Evolutionary conservation across 2,888 invertebrate species (phyloP).

Genomic region (Caenorhabditis panamensis): DNA sequence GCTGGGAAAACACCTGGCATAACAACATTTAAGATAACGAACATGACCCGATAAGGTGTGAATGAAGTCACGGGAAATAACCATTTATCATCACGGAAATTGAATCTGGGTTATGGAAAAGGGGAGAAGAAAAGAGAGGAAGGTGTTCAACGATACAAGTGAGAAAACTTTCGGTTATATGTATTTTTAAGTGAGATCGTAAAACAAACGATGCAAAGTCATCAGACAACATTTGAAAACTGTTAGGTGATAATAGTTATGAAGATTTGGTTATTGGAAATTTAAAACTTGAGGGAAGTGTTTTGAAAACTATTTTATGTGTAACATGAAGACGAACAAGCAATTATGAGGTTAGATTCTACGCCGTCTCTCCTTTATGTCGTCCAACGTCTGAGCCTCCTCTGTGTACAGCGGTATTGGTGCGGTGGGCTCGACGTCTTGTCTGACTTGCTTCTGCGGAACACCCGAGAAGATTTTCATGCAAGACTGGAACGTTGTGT

Average conservation of each 20-base stretch:
- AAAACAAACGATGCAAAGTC: not conserved
- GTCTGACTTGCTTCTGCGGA: not conserved
- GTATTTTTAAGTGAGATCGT: not conserved
- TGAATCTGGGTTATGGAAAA: not conserved
- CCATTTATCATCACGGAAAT: slow-evolving; percentile 7
- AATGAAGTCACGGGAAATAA: slow-evolving; percentile 3
- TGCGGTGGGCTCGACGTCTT: slow-evolving; percentile 40
- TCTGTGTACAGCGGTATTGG: slow-evolving; percentile 51
- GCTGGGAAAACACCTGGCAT: slow-evolving; percentile 1
- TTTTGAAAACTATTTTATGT: slow-evolving; percentile 10
- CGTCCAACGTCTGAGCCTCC: slow-evolving; percentile 35
- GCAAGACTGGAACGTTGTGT: slow-evolving; percentile 57
- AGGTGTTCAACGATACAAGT: not conserved
- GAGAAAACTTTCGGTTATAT: not conserved
- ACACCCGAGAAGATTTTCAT: slow-evolving; percentile 63
- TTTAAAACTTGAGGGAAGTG: not conserved
- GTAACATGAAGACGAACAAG: not conserved
- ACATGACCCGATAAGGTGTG: slow-evolving; percentile 10
- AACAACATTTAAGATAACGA: not conserved
- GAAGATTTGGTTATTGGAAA: too few species aligned
- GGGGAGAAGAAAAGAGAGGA: not conserved
- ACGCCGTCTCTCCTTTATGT: slow-evolving; percentile 35
- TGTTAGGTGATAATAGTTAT: too few species aligned
- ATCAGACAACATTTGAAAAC: not conserved
- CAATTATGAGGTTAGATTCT: slow-evolving; percentile 9